These are phyloP conservation scores for Bos indicus DNA, from an alignment of 2,113 vertebrate species.

Conservation along the genomic window DNA sequence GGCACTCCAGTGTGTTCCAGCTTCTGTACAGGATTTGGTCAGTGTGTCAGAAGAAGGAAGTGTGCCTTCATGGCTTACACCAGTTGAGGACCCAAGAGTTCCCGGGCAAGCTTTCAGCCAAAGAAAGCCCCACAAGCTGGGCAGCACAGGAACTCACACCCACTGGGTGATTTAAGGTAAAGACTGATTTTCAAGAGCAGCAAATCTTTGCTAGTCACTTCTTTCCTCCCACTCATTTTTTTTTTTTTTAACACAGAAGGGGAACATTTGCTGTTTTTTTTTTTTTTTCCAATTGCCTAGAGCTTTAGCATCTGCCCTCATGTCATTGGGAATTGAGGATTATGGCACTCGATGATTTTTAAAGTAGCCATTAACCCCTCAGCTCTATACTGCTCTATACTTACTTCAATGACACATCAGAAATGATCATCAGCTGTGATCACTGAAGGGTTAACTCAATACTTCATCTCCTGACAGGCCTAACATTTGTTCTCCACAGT, in stretches of 20 bases:
- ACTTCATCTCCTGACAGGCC: background rate
- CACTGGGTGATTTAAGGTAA: conserved; percentile 62
- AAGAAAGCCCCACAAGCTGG: background rate
- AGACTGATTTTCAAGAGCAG: conserved; percentile 55
- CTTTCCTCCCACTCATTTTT: conserved; percentile 45
- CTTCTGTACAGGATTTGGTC: background rate
- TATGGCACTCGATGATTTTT: background rate
- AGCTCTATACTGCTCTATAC: background rate
- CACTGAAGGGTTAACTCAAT: background rate
- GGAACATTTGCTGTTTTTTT: conserved; percentile 55
- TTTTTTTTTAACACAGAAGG: conserved; percentile 42
- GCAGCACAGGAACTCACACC: background rate
- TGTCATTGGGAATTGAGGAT: conserved; percentile 17
- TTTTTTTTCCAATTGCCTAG: background rate
- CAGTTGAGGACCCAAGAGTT: background rate
- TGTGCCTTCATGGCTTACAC: background rate
- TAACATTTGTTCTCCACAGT: background rate
- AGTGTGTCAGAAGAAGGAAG: background rate
- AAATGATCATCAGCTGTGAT: background rate
- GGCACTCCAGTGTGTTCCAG: background rate
- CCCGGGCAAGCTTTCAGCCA: background rate
- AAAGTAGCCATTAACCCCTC: conserved; percentile 16
- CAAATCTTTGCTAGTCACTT: conserved; percentile 56
- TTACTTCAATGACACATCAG: background rate
- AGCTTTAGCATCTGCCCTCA: conserved; percentile 60